A percentile compares a stretch with the other conserved stretches of the same genome.
Conservation (phyloP, 2,797 vertebrate genomes). For the Cynodonichthys magdalenae region DNA sequence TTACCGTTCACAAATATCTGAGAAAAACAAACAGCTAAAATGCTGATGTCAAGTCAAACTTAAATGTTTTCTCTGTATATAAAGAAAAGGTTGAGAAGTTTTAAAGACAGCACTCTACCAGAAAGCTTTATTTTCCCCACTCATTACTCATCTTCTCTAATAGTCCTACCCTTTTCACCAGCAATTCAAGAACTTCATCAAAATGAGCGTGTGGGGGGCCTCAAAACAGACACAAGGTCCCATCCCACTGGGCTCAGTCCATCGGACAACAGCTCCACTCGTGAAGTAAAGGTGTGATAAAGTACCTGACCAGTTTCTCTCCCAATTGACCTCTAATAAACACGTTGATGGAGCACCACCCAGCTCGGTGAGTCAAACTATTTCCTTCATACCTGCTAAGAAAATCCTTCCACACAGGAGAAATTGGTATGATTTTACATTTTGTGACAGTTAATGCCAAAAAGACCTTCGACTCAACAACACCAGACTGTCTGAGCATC, state of each 20-base stretch:
- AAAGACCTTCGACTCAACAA: no score
- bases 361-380: conserved; percentile 12
- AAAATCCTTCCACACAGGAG: neutral
- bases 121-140: neutral
- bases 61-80: neutral
- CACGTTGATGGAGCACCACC: conserved; percentile 37
- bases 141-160: neutral
- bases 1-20: no score
- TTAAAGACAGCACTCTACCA: neutral
- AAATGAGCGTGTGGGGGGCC: neutral
- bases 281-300: conserved; percentile 12
- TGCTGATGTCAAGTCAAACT: neutral
- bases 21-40: neutral
- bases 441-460: no score
- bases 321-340: conserved; percentile 9
- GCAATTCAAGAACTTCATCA: neutral
- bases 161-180: neutral
- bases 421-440: conserved; percentile 10
- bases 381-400: conserved; percentile 9
- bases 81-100: neutral
- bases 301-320: conserved; percentile 14
- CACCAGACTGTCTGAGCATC: no score
- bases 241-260: neutral
- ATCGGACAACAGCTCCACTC: neutral
- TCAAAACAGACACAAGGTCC: neutral